Percentiles rank a stretch among this genome's conserved stretches.
Evolutionary conservation across 2,888 invertebrate species (phyloP).

Genomic region (Drosophila subsilvestris): DNA sequence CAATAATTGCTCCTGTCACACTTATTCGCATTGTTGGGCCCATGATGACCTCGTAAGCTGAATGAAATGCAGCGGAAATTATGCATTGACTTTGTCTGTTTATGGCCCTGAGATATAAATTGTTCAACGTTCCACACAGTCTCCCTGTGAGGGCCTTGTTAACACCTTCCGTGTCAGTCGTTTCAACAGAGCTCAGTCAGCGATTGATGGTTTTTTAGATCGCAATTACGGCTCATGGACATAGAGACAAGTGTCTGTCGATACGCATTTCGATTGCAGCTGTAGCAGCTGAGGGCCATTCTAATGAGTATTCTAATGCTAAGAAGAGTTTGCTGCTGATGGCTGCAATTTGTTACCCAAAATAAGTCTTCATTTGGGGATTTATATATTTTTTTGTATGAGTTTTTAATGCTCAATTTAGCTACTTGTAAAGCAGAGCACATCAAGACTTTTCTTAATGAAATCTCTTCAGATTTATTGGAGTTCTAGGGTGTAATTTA

Average conservation of each 20-base stretch:
- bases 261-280: not conserved
- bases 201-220: conserved; percentile 11
- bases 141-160: conserved; percentile 43
- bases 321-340: not conserved
- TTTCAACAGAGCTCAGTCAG: not conserved
- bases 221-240: not conserved
- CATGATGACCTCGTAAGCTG: conserved; percentile 64
- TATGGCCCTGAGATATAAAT: conserved; percentile 43
- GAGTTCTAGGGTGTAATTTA: not conserved
- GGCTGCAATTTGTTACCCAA: not conserved
- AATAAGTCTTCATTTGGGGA: not conserved
- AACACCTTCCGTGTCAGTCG: conserved; percentile 54
- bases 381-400: not conserved
- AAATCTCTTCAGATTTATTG: not conserved
- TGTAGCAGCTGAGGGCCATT: not conserved
- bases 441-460: not conserved
- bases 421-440: not conserved
- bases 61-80: conserved; percentile 40
- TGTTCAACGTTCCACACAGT: conserved; percentile 13
- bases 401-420: not conserved
- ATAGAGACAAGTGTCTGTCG: not conserved
- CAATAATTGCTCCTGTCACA: conserved; percentile 75
- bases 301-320: not conserved
- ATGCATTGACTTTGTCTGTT: conserved; percentile 42
- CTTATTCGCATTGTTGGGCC: conserved; percentile 70